These are phyloP conservation scores for Drosophila ficusphila DNA, from an alignment of 1,140 invertebrate genomes.

Conservation along the genomic window DNA sequence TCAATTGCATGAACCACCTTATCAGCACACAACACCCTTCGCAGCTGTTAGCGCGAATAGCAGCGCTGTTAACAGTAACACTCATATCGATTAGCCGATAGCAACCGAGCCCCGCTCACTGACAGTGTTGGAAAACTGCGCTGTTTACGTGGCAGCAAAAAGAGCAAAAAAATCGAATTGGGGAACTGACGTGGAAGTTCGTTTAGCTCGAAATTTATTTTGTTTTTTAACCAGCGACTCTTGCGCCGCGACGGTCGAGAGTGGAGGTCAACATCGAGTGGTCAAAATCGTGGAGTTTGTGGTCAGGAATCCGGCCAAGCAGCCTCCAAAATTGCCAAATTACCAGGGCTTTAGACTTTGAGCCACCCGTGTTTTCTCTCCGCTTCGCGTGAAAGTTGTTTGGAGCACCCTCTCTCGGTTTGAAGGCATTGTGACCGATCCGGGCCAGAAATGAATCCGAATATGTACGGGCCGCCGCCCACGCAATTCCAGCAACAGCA, in stretches of 20 bases:
- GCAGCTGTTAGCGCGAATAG: constrained; percentile 7
- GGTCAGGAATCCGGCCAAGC: constrained; percentile 29
- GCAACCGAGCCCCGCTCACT: not conserved
- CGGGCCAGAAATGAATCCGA: constrained; percentile 62
- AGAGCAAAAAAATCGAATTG: constrained; percentile 73
- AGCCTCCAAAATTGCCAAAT: constrained; percentile 28
- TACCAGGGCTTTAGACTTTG: constrained; percentile 63
- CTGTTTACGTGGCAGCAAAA: constrained; percentile 73
- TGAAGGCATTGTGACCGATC: constrained; percentile 10
- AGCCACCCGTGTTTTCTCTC: constrained; percentile 47
- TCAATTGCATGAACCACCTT: not conserved
- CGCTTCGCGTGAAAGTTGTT: constrained; percentile 67
- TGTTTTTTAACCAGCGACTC: constrained; percentile 48
- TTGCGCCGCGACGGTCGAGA: constrained; percentile 27
- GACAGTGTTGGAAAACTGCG: constrained; percentile 28
- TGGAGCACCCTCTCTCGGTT: not conserved
- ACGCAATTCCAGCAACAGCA: constrained; percentile 63
- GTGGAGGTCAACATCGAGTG: constrained; percentile 23
- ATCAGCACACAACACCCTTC: not conserved
- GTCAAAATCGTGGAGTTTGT: constrained; percentile 17
- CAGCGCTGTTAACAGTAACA: not conserved
- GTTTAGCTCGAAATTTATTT: constrained; percentile 61
- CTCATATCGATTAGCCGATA: not conserved
- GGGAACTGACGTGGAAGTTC: constrained; percentile 83
- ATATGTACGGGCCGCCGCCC: constrained; percentile 70